Evolutionary conservation across 2,797 vertebrate species (phyloP).

Genomic region (Novumbra hubbsi): DNA sequence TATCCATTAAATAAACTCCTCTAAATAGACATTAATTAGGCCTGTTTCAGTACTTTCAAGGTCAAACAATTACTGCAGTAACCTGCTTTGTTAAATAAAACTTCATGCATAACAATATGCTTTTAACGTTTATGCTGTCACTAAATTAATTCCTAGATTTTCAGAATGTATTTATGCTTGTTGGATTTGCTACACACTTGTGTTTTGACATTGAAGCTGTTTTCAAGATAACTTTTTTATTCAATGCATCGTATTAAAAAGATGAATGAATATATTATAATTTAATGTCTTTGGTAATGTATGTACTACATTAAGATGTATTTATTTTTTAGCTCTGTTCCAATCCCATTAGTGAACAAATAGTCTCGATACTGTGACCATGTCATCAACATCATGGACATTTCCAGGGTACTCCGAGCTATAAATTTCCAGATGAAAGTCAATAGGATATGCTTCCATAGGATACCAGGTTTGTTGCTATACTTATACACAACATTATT

Average conservation of each 20-base stretch:
- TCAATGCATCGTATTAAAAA: not conserved
- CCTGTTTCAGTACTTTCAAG: not conserved
- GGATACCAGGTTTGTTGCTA: constrained; percentile 66
- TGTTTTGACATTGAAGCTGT: not conserved
- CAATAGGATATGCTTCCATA: constrained; percentile 61
- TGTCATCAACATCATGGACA: not conserved
- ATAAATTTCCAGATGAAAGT: constrained; percentile 53
- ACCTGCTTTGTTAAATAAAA: not conserved
- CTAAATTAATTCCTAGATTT: not conserved
- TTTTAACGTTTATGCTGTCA: not conserved
- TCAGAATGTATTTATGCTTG: not conserved
- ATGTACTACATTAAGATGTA: not conserved
- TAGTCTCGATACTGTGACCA: not conserved
- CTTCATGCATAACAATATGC: not conserved
- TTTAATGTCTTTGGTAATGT: not conserved
- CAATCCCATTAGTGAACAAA: not conserved
- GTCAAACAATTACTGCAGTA: not conserved
- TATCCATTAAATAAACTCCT: too few species aligned
- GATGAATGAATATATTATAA: not conserved
- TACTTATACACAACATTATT: constrained; percentile 43
- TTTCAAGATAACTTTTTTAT: not conserved
- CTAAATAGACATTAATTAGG: too few species aligned
- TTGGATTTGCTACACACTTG: not conserved
- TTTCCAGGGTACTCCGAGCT: not conserved
- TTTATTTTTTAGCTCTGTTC: constrained; percentile 2